Percentiles rank a stretch among this genome's conserved stretches.
These are phyloP conservation scores for Cryptomyrus ogoouensis DNA, from an alignment of 2,113 vertebrate genomes.

Conservation along the genomic window DNA sequence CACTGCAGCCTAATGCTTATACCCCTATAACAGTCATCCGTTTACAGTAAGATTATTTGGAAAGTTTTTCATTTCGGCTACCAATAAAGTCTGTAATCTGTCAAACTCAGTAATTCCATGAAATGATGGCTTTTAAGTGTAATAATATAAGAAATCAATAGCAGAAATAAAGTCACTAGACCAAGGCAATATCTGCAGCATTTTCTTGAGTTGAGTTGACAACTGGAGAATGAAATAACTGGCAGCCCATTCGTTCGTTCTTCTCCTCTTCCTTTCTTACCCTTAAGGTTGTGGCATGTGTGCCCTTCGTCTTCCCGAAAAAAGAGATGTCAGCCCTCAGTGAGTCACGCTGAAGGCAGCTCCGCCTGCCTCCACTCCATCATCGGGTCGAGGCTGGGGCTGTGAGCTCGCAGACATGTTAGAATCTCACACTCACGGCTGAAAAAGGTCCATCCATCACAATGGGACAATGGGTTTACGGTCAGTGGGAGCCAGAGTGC, in stretches of 20 bases:
- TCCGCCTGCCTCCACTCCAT: conserved; percentile 12
- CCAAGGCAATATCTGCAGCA: not conserved
- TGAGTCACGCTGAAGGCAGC: conserved; percentile 21
- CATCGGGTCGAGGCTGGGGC: not conserved
- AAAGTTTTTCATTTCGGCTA: not conserved
- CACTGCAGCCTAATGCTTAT: not conserved
- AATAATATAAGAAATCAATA: conserved; percentile 17
- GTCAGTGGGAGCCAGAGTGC: conserved; percentile 10
- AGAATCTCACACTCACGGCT: conserved; percentile 7
- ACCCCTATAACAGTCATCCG: not conserved
- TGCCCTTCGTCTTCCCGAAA: conserved; percentile 24
- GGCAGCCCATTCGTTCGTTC: conserved; percentile 24
- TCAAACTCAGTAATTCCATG: not conserved
- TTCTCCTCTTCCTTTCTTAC: conserved; percentile 24
- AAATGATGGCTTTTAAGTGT: conserved; percentile 6
- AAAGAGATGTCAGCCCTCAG: conserved; percentile 18
- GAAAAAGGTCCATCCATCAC: conserved; percentile 11
- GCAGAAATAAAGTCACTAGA: not conserved
- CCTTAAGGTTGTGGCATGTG: conserved; percentile 9
- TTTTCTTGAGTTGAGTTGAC: not conserved
- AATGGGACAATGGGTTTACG: conserved; percentile 10
- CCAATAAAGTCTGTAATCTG: not conserved
- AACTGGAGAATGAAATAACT: conserved; percentile 7
- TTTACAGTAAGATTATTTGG: not conserved
- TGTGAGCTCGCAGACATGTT: not conserved